Base-by-base conservation (phyloP, 1,140 invertebrate species). In the Stenopsyche tienmushanensis region DNA sequence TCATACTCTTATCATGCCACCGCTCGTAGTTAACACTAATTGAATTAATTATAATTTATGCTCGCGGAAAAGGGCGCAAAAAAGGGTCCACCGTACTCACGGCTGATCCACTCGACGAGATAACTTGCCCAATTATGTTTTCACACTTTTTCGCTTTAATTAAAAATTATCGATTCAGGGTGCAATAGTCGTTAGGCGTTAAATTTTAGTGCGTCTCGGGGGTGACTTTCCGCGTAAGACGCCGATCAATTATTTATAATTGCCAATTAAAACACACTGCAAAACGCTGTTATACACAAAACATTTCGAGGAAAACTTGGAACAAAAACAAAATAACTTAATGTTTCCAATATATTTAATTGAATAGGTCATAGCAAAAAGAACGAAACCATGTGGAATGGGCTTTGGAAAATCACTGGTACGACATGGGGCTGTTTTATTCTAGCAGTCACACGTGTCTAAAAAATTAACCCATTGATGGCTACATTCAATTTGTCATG, bases 31-130 rank as follows among this genome's bases (percentile, higher is more conserved):
- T 60, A 60, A 60, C 57, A 47, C 57, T 60, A 60, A 60, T 60
- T 60, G 44, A 60, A 60, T 60, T 60, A 60, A 60, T 60, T 60
- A 60, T 60, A 60, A 60, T 60, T 60, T 60, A 60, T 44, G 41
- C 39, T 23, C 39, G 42, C 34, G 54, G 26, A 60, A 60, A 60
- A 20, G 39, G 41, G 39, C 5, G 24, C n/a, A 34, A 57, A 55
- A 57, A 57, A 41, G 44, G 57, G 42, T 25, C 5, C 17, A 8
- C 49, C 18, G 44, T 5, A 45, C 9, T 17, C 17, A 18, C 17
- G 47, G 47, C 47, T 49, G 47, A 49, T 49, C 47, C 47, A 49
- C 47, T 42, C 18, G 17, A 21, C n/a, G 52, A 57, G 54, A 57
- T 57, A 57, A 57, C 17, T 57, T 29, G 54, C 34, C 39, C 34